phyloP scores from a whole-genome alignment of 2,797 vertebrate species.

The Vireo griseus region DNA sequence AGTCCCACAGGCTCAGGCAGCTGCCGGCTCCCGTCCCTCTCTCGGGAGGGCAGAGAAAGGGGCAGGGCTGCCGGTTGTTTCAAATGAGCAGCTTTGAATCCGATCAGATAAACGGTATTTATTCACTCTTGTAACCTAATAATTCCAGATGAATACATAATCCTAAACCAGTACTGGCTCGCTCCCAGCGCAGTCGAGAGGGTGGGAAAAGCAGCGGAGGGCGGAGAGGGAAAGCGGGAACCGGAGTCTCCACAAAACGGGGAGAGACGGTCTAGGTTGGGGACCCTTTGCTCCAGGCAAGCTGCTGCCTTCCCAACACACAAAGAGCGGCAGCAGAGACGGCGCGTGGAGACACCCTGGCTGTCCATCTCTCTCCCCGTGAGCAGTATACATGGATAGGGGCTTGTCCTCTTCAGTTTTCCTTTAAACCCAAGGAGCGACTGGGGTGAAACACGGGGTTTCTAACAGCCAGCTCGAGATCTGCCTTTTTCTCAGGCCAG shows the following conservation, averaged over 20 bases:
- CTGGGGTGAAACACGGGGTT: background rate
- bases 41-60: background rate
- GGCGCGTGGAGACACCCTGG: background rate
- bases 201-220: conserved; percentile 29
- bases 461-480: background rate
- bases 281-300: conserved; percentile 1
- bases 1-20: background rate
- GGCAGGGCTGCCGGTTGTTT: conserved; percentile 19
- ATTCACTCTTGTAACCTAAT: conserved; percentile 54
- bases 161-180: conserved; percentile 32
- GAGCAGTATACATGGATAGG: background rate
- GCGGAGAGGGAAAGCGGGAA: background rate
- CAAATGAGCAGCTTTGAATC: conserved; percentile 38
- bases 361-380: background rate
- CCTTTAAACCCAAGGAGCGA: background rate
- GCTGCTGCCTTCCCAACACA: background rate
- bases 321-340: background rate
- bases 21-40: background rate
- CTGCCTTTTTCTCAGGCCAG: background rate
- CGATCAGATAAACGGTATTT: conserved; percentile 59
- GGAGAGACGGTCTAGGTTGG: background rate
- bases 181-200: conserved; percentile 1
- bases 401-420: background rate
- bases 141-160: conserved; percentile 58
- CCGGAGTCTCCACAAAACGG: background rate